Base-by-base conservation (phyloP, 2,113 vertebrate genomes). In the Cavia aperea region DNA sequence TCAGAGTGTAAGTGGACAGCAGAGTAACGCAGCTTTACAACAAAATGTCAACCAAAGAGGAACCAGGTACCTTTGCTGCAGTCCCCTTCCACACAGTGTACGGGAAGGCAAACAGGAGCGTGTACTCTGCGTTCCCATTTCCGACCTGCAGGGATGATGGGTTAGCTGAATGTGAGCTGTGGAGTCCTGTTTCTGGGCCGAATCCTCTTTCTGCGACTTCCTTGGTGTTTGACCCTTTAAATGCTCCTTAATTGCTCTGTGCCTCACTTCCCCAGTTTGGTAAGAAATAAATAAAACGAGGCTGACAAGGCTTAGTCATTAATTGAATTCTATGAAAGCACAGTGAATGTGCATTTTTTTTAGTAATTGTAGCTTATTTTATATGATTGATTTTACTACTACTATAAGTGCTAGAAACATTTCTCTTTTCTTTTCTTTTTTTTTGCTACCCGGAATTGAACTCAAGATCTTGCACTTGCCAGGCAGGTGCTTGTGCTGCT, bases 281-380 rank as follows among this genome's bases (percentile, higher is more conserved):
- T 89, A 88, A 93, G 88, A 24, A 72, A 46, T 63, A 10, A 94
- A 54, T 87, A 77, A 92, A 43, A 31, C 88, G 82, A 68, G 60
- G 33, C 14, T 31, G 84, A 0, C 65, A 78, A 86, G 81, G 21
- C 7, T 87, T 16, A 91, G 16, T 79, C 19, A 62, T 51, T 88
- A 70, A 68, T 24, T 70, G 26, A 90, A 73, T 33, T 49, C 86
- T 68, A 63, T 87, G 60, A 54, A 18, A 93, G 10, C 51, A 93
- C 65, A 82, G 8, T 79, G 81, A 86, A 90, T 70, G 16, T 68
- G 56, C 87, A 56, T 21, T 88, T 43, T 56, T 86, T 78, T 92
- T 81, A 90, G 54, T 75, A 83, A 54, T n/a, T 91, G 10, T 66
- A 92, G 63, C 19, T 84, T 85, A 72, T 39, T 89, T 92, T 60